Evolutionary conservation across 2,113 vertebrate species (phyloP).

Genomic region (Pelvicachromis taeniatus): DNA sequence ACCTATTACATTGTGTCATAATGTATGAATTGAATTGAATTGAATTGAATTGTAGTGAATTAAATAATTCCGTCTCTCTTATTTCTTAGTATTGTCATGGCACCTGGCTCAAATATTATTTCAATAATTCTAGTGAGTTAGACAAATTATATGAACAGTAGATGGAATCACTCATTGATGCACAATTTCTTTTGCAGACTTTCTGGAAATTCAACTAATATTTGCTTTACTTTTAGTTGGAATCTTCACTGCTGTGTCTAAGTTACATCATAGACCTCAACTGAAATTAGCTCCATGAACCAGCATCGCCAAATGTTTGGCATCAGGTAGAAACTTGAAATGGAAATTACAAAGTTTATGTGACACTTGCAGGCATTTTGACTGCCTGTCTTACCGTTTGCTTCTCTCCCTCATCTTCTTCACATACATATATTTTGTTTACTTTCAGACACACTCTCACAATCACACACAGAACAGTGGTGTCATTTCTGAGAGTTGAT

Average conservation of each 20-base stretch:
- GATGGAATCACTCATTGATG: not conserved
- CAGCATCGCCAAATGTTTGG: not conserved
- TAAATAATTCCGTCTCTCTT: not conserved
- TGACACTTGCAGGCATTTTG: conserved; percentile 2
- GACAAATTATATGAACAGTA: not conserved
- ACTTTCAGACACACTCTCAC: not conserved
- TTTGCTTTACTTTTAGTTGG: not conserved
- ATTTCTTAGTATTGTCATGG: not conserved
- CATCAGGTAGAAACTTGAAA: not conserved
- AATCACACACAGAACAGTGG: not conserved
- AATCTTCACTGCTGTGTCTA: not conserved
- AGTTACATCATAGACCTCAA: not conserved
- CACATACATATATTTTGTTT: not conserved
- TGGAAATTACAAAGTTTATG: not conserved
- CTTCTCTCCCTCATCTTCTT: not conserved
- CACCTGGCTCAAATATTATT: not conserved
- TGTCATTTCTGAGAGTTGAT: conserved; percentile 27
- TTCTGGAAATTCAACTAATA: not conserved
- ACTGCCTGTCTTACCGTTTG: not conserved
- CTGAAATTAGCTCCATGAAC: not conserved
- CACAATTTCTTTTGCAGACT: not conserved
- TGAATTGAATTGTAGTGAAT: too few species aligned
- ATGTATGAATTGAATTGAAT: too few species aligned
- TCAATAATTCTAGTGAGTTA: not conserved
- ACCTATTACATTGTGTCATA: not conserved